These are phyloP conservation scores for Drosophila tsacasi DNA, from an alignment of 1,140 invertebrate species.

Conservation along the genomic window DNA sequence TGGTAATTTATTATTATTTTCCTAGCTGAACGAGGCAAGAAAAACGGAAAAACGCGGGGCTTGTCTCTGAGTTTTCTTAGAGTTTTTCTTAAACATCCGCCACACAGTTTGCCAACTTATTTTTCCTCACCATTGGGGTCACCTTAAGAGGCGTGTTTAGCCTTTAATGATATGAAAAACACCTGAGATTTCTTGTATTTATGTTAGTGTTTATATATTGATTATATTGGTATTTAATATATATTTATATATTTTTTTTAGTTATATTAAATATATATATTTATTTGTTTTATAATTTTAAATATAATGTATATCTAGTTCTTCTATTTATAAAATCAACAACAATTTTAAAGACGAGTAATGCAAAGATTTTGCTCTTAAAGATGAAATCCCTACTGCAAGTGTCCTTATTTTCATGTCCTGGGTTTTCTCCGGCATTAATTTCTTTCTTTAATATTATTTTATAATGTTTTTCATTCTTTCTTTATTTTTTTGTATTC, in stretches of 20 bases:
- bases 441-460: conserved; percentile 8
- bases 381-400: not conserved
- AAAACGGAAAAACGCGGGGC: conserved; percentile 4
- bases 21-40: not conserved
- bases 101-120: not conserved
- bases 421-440: not conserved
- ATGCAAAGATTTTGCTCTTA: not conserved
- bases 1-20: conserved; percentile 18
- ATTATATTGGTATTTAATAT: not conserved
- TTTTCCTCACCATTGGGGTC: conserved; percentile 1
- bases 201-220: not conserved
- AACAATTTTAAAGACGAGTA: too few species aligned
- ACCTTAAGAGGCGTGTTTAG: not conserved
- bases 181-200: not conserved
- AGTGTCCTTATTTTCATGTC: not conserved
- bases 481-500: not conserved
- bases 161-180: not conserved
- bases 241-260: not conserved
- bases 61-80: conserved; percentile 2
- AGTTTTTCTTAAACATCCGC: not conserved
- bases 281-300: too few species aligned
- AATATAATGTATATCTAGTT: not conserved
- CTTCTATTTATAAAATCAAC: not conserved
- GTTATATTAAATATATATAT: not conserved
- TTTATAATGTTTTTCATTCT: not conserved